phyloP scores from a whole-genome alignment of 2,797 vertebrate species.

The Garrulus glandarius region DNA sequence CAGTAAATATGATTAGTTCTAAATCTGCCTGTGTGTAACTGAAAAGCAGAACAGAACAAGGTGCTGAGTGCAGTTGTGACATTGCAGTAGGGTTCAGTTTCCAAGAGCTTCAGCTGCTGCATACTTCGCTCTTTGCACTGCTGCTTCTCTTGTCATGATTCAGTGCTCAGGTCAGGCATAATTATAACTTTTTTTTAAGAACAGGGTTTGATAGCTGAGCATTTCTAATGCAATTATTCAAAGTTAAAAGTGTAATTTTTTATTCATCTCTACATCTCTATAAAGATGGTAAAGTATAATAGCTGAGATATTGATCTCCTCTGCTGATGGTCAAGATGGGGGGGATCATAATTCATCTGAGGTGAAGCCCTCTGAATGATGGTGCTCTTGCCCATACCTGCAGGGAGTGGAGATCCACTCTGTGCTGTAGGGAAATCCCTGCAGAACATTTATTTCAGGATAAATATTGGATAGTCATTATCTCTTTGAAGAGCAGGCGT shows the following conservation, averaged over 20 bases:
- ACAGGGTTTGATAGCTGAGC: background rate
- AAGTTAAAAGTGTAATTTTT: conserved; percentile 17
- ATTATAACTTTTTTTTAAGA: background rate
- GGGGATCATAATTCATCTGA: background rate
- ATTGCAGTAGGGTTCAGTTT: background rate
- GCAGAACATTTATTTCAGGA: background rate
- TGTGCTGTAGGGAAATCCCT: background rate
- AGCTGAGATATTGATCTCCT: background rate
- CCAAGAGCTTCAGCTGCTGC: background rate
- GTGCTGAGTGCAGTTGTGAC: background rate
- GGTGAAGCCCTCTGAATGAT: background rate
- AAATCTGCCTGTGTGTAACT: background rate
- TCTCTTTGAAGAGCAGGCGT: background rate
- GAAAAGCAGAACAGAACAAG: background rate
- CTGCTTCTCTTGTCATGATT: background rate
- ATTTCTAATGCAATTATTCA: background rate
- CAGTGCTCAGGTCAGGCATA: conserved; percentile 1
- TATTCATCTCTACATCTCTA: background rate
- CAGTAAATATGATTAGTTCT: conserved; percentile 12
- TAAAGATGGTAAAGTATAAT: background rate
- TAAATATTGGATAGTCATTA: background rate
- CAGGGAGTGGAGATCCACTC: background rate
- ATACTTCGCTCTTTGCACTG: background rate
- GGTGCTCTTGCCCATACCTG: background rate
- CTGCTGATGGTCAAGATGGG: background rate